phyloP scores from a whole-genome alignment of 2,797 vertebrate species.

The Ceryle rudis region DNA sequence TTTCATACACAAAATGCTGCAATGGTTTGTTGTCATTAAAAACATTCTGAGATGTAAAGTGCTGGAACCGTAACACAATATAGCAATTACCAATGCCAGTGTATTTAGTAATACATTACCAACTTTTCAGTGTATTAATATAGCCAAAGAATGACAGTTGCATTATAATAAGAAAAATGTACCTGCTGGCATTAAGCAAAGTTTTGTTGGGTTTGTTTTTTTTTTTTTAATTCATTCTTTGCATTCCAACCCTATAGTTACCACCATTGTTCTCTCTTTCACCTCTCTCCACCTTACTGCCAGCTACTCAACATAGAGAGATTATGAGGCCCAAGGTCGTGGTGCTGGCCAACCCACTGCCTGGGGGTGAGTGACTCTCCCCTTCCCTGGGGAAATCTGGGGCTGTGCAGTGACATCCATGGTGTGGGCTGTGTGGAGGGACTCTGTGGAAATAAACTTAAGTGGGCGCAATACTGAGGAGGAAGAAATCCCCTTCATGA shows the following conservation, averaged over 20 bases:
- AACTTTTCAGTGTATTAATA: background rate
- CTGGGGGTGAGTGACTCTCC: too few relatives aligned
- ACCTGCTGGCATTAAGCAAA: background rate
- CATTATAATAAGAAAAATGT: background rate
- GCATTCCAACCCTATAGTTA: rapidly evolving
- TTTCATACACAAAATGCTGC: rapidly evolving
- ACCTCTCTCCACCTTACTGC: background rate
- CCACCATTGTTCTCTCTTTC: background rate
- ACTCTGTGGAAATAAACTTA: rapidly evolving
- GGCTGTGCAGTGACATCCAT: rapidly evolving
- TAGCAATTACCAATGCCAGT: background rate
- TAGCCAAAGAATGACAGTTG: background rate
- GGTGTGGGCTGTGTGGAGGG: rapidly evolving
- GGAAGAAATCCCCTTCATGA: background rate
- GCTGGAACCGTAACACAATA: background rate
- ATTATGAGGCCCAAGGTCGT: background rate
- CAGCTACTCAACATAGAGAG: background rate
- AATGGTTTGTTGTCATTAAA: background rate
- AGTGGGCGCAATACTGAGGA: background rate
- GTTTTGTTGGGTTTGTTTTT: too few relatives aligned
- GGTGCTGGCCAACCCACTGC: rapidly evolving
- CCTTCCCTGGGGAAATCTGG: rapidly evolving
- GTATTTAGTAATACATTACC: background rate
- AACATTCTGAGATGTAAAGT: background rate
- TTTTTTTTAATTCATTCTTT: background rate